Evolutionary conservation across 1,140 invertebrate genomes (phyloP).

Genomic region (Prorops nasuta): DNA sequence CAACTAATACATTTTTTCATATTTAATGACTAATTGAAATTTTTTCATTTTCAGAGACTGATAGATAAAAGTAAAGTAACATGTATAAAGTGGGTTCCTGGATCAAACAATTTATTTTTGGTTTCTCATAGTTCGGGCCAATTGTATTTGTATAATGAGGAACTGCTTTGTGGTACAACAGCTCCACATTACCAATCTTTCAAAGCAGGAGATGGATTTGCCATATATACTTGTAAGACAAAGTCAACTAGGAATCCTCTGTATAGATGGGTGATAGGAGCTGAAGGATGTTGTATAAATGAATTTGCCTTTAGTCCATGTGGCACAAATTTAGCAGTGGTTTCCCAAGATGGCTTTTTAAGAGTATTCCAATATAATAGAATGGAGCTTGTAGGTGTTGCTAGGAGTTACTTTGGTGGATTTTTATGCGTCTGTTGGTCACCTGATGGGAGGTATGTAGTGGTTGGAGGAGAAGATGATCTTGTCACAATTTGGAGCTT

Average conservation of each 20-base stretch:
- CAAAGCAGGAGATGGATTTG: constrained; percentile 92
- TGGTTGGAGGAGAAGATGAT: constrained; percentile 98
- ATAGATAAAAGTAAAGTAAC: constrained; percentile 99
- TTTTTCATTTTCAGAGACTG: constrained; percentile 71
- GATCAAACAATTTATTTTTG: constrained; percentile 88
- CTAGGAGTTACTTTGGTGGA: constrained; percentile 96
- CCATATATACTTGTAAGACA: constrained; percentile 93
- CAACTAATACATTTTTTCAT: background rate
- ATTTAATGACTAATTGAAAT: constrained; percentile 6
- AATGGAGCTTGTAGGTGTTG: constrained; percentile 90
- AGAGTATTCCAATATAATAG: constrained; percentile 96
- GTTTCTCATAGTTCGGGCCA: constrained; percentile 95
- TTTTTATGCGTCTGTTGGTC: constrained; percentile 97
- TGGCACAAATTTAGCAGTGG: constrained; percentile 86
- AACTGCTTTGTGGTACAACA: constrained; percentile 81
- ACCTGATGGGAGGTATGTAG: constrained; percentile 92
- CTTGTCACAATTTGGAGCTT: constrained; percentile 97
- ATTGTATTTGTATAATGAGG: constrained; percentile 97
- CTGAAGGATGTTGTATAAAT: constrained; percentile 85
- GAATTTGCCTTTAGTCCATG: constrained; percentile 98
- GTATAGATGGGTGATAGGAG: constrained; percentile 83
- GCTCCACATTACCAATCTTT: constrained; percentile 90
- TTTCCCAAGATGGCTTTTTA: constrained; percentile 94
- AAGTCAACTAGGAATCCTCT: constrained; percentile 95
- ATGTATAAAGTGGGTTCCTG: constrained; percentile 97